Percentiles rank a stretch among this genome's conserved stretches.
Evolutionary conservation across 2,113 vertebrate species (phyloP).

Genomic region (Atherinomorus stipes): DNA sequence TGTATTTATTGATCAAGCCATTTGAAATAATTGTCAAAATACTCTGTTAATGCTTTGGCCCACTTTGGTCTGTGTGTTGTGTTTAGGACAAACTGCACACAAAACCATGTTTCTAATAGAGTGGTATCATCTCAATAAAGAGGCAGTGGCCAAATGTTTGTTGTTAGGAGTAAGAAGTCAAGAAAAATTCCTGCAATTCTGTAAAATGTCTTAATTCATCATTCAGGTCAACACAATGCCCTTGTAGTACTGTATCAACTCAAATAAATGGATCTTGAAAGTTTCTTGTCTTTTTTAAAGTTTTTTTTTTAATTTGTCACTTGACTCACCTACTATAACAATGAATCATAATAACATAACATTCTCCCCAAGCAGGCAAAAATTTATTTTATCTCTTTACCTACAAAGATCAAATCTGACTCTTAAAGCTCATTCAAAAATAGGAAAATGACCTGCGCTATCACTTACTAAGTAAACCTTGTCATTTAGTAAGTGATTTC

Average conservation of each 20-base stretch:
- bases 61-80: constrained; percentile 55
- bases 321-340: neutral
- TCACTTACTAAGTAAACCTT: neutral
- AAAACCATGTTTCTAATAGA: constrained; percentile 34
- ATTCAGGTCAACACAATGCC: constrained; percentile 67
- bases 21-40: constrained; percentile 79
- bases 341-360: too few species aligned
- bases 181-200: constrained; percentile 54
- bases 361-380: neutral
- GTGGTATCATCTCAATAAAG: constrained; percentile 72
- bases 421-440: too few species aligned
- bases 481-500: neutral
- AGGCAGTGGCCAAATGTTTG: constrained; percentile 41
- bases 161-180: constrained; percentile 41
- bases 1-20: constrained; percentile 99
- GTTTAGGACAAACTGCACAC: constrained; percentile 48
- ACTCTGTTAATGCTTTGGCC: constrained; percentile 64
- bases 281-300: constrained; percentile 20
- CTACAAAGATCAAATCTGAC: neutral
- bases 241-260: constrained; percentile 80
- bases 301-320: constrained; percentile 15
- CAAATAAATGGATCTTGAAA: constrained; percentile 83
- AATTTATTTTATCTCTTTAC: neutral
- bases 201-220: constrained; percentile 73
- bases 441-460: too few species aligned